Conservation (phyloP, 1,140 invertebrate genomes). For the Aricia agestis region DNA sequence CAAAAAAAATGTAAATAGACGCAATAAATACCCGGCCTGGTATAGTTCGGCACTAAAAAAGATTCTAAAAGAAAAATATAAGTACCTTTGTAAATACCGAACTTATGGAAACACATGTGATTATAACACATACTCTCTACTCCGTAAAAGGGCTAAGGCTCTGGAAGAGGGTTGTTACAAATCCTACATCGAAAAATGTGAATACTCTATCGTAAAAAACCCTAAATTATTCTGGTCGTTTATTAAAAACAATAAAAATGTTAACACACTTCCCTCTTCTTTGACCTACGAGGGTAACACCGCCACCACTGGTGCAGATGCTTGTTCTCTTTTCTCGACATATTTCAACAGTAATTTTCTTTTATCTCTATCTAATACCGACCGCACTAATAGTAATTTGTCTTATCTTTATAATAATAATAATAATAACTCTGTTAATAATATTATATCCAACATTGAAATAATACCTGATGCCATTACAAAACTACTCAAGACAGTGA, state of each 20-base stretch:
- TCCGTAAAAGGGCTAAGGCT: slow-evolving; percentile 19
- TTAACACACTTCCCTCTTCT: neutral
- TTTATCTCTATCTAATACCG: no score
- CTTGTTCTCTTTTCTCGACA: no score
- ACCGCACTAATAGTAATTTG: no score
- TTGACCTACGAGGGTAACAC: neutral
- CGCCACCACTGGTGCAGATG: neutral
- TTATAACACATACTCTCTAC: slow-evolving; percentile 21
- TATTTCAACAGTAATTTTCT: neutral
- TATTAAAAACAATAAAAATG: slow-evolving; percentile 16
- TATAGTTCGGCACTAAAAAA: slow-evolving; percentile 26
- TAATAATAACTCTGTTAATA: no score
- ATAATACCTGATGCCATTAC: no score
- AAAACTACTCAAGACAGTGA: no score
- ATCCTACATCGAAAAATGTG: neutral
- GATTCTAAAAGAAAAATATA: slow-evolving; percentile 31
- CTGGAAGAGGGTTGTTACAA: slow-evolving; percentile 23
- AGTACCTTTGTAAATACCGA: slow-evolving; percentile 26
- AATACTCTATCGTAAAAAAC: slow-evolving; percentile 18
- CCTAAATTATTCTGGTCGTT: slow-evolving; percentile 29
- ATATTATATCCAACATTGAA: no score
- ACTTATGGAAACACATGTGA: slow-evolving; percentile 23
- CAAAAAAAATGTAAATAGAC: no score
- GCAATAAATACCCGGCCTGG: slow-evolving; percentile 25
- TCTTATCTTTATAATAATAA: no score